phyloP scores from a whole-genome alignment of 2,113 vertebrate genomes.

The Apodemus speciosus region DNA sequence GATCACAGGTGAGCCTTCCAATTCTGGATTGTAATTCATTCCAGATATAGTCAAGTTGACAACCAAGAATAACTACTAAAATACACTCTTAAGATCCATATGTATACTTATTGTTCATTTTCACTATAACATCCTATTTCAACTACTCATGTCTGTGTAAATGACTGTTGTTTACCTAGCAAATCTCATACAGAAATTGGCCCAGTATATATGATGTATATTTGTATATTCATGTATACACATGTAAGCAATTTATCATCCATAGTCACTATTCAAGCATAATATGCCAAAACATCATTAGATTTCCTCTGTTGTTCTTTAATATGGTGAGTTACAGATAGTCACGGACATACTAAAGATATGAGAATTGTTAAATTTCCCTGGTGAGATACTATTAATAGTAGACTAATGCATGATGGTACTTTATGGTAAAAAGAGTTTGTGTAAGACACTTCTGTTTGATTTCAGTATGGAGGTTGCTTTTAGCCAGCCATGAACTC shows the following conservation, averaged over 20 bases:
- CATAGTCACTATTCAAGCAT: neutral
- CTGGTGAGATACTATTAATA: neutral
- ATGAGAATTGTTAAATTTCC: neutral
- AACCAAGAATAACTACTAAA: too few species aligned
- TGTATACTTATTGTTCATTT: neutral
- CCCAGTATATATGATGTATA: neutral
- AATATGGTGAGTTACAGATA: neutral
- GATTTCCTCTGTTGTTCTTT: neutral
- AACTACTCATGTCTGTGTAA: neutral
- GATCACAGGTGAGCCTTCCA: too few species aligned
- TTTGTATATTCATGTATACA: rapidly evolving
- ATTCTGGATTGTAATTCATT: too few species aligned
- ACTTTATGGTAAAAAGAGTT: neutral
- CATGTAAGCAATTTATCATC: too few species aligned
- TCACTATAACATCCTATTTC: neutral
- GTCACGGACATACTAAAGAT: rapidly evolving
- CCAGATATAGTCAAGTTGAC: too few species aligned
- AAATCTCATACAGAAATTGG: neutral
- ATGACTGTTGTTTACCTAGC: neutral
- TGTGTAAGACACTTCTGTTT: neutral
- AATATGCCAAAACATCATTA: neutral
- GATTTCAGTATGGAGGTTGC: neutral
- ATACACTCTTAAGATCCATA: neutral
- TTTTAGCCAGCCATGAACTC: neutral
- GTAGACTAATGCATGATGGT: neutral